Percentiles rank a stretch among this genome's conserved stretches.
Evolutionary conservation across 2,888 invertebrate species (phyloP).

Genomic region (Chouioia cunea): DNA sequence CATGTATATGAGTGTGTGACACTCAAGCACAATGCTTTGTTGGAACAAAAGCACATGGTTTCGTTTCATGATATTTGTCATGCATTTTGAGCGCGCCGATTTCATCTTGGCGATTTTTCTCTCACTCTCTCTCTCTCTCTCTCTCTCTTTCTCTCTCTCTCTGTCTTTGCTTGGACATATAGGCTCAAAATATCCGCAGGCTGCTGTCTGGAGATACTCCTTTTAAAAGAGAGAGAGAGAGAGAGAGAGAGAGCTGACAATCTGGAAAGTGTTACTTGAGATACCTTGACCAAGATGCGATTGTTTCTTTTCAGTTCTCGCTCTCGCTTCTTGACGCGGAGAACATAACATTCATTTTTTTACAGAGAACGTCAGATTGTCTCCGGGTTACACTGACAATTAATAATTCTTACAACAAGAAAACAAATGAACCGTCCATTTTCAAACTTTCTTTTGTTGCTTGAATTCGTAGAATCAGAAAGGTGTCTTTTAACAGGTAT

Average conservation of each 20-base stretch:
- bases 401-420: too few relatives aligned
- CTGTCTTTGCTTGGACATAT: constrained; percentile 16
- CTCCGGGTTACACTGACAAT: too few relatives aligned
- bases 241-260: constrained; percentile 19
- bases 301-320: constrained; percentile 4
- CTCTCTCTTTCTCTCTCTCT: constrained; percentile 11
- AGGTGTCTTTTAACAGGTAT: too few relatives aligned
- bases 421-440: too few relatives aligned
- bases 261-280: constrained; percentile 36
- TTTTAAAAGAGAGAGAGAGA: constrained; percentile 33
- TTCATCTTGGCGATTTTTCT: constrained; percentile 66
- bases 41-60: constrained; percentile 64
- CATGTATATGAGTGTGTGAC: constrained; percentile 64
- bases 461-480: too few relatives aligned
- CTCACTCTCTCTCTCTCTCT: constrained; percentile 43
- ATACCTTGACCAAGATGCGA: constrained; percentile 3
- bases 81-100: constrained; percentile 65
- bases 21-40: constrained; percentile 62
- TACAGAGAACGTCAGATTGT: too few relatives aligned
- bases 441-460: too few relatives aligned
- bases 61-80: constrained; percentile 63
- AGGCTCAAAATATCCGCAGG: constrained; percentile 48
- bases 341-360: too few relatives aligned
- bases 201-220: not conserved
- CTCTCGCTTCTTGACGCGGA: too few relatives aligned